Evolutionary conservation across 2,113 vertebrate species (phyloP).

Genomic region (Drymodes brunneopygia): DNA sequence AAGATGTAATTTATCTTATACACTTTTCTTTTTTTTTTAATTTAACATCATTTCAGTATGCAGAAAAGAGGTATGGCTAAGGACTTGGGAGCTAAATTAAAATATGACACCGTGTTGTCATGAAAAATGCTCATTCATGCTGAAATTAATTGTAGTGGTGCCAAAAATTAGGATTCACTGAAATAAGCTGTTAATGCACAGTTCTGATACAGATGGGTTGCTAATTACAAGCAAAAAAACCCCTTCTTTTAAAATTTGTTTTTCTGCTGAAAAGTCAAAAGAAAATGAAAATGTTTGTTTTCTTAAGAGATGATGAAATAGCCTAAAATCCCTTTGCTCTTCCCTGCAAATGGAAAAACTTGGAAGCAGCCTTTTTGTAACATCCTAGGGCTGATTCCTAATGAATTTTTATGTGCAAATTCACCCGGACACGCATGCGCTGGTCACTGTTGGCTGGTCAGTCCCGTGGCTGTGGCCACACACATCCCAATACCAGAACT

Average conservation of each 20-base stretch:
- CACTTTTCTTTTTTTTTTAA: neutral
- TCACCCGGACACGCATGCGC: fast-evolving
- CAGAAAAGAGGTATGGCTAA: neutral
- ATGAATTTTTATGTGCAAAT: neutral
- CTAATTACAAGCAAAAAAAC: neutral
- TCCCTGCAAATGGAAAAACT: neutral
- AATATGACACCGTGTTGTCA: neutral
- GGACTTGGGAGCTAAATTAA: neutral
- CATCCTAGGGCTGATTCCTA: neutral
- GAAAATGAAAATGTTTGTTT: neutral
- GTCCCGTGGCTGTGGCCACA: fast-evolving
- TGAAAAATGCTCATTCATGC: neutral
- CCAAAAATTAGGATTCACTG: neutral
- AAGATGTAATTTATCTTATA: neutral
- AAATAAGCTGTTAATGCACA: neutral
- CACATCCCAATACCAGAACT: neutral
- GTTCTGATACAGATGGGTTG: neutral
- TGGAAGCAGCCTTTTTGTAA: neutral
- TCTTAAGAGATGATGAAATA: neutral
- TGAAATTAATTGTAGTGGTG: neutral
- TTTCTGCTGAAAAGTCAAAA: neutral
- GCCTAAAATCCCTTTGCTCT: neutral
- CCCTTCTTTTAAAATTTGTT: neutral
- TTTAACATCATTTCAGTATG: neutral
- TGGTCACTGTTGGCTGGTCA: neutral